phyloP scores from a whole-genome alignment of 2,113 vertebrate species.

The Psettodes erumei region DNA sequence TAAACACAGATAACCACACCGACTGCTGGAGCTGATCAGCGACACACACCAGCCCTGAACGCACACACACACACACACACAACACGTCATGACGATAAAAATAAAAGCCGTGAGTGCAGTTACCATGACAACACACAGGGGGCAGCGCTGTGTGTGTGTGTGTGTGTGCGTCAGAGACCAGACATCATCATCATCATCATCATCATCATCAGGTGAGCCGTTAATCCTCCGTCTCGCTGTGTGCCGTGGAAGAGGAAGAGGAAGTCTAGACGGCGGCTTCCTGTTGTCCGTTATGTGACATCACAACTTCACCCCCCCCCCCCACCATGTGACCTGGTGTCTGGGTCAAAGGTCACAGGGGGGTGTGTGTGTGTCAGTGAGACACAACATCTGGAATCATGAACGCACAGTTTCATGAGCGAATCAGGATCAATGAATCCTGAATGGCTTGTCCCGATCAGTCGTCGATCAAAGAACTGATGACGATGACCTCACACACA shows the following conservation, averaged over 20 bases:
- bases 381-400: no score
- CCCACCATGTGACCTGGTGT: constrained; percentile 48
- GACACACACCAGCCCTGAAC: no score
- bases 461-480: background rate
- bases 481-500: no score
- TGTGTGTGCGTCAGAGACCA: constrained; percentile 11
- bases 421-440: background rate
- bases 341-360: constrained; percentile 62
- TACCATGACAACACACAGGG: constrained; percentile 25
- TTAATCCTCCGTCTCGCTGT: constrained; percentile 66
- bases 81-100: no score
- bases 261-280: constrained; percentile 66
- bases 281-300: no score
- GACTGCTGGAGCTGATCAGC: no score
- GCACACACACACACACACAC: no score
- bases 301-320: no score
- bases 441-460: background rate
- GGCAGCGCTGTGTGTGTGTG: constrained; percentile 28
- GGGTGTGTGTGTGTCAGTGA: rapidly evolving
- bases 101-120: no score
- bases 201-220: constrained; percentile 56
- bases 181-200: constrained; percentile 57
- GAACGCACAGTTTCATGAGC: no score
- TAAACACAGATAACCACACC: no score
- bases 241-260: constrained; percentile 39